phyloP scores from a whole-genome alignment of 2,113 vertebrate genomes.

The Scomber colias region DNA sequence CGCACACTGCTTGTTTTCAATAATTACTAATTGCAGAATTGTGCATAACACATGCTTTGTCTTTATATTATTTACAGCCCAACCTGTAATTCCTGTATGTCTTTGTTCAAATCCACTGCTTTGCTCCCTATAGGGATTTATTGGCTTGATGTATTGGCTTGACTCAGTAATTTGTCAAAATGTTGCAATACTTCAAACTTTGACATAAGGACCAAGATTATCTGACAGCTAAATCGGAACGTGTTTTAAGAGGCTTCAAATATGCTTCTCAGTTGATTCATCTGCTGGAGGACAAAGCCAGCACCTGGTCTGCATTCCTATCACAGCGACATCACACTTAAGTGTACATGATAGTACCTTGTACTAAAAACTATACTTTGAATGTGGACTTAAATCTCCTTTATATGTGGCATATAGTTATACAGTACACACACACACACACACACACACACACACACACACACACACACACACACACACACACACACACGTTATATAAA shows the following conservation, averaged over 20 bases:
- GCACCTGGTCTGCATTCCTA: too few relatives aligned
- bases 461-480: too few relatives aligned
- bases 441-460: too few relatives aligned
- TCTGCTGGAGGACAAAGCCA: not conserved
- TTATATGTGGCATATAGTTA: not conserved
- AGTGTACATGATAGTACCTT: too few relatives aligned
- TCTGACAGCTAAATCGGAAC: constrained; percentile 16
- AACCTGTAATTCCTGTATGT: not conserved
- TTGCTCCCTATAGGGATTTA: not conserved
- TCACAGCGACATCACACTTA: too few relatives aligned
- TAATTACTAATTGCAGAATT: not conserved
- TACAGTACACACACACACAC: not conserved
- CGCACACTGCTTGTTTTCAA: not conserved
- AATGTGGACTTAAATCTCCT: not conserved
- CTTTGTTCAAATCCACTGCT: not conserved
- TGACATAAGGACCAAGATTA: not conserved
- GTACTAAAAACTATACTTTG: not conserved
- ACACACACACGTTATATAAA: not conserved
- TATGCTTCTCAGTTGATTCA: not conserved
- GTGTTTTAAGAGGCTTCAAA: not conserved
- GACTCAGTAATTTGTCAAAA: constrained; percentile 9
- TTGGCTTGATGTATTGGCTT: not conserved
- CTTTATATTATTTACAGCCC: not conserved
- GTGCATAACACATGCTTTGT: not conserved
- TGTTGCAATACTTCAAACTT: not conserved